Conservation (phyloP, 2,888 invertebrate genomes). For the Apomyelois bistriatella region DNA sequence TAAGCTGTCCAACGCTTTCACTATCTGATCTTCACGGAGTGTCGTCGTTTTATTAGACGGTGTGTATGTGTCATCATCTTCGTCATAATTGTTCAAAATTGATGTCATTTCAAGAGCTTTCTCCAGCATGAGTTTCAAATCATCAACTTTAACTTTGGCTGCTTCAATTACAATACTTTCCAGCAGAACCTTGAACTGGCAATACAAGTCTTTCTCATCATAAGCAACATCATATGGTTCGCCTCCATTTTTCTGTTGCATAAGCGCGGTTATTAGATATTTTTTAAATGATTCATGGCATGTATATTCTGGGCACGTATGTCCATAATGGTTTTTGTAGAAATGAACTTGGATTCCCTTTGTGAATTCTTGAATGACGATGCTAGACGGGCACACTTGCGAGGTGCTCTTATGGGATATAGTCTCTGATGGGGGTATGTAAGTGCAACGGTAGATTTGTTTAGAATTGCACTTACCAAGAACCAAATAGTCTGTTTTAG, state of each 20-base stretch:
- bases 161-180: constrained; percentile 40
- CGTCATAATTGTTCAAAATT: constrained; percentile 33
- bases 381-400: constrained; percentile 45
- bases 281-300: constrained; percentile 34
- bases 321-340: constrained; percentile 46
- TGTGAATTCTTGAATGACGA: constrained; percentile 36
- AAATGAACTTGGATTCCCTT: constrained; percentile 50
- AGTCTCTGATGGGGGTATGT: constrained; percentile 4
- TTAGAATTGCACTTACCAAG: constrained; percentile 31
- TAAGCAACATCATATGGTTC: constrained; percentile 18
- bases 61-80: constrained; percentile 23
- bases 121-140: constrained; percentile 36
- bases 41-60: constrained; percentile 17
- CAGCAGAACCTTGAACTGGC: constrained; percentile 47
- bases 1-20: constrained; percentile 27
- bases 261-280: constrained; percentile 33
- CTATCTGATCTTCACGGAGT: constrained; percentile 38
- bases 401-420: constrained; percentile 15
- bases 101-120: constrained; percentile 52
- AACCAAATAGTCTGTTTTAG: constrained; percentile 30
- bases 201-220: constrained; percentile 35
- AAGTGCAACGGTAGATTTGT: constrained; percentile 45
- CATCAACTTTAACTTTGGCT: constrained; percentile 32
- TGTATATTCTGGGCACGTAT: constrained; percentile 28
- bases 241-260: constrained; percentile 23